Conservation (phyloP, 2,888 invertebrate species). For the Antheraea yamamai region DNA sequence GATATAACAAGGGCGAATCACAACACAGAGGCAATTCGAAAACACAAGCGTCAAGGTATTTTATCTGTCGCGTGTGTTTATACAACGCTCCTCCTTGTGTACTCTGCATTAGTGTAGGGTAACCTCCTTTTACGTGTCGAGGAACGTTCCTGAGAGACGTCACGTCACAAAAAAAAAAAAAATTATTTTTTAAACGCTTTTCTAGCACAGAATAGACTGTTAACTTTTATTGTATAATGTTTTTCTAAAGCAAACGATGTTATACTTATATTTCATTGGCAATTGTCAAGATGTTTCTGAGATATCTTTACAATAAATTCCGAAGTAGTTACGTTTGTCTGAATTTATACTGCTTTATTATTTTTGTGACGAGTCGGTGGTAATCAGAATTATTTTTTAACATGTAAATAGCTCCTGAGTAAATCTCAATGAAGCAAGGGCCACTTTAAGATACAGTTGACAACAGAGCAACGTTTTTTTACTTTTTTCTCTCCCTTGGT, state of each 20-base stretch:
- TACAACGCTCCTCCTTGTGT: slow-evolving; percentile 39
- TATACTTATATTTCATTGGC: not conserved
- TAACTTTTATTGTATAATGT: not conserved
- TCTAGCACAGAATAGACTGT: slow-evolving; percentile 28
- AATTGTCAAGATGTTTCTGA: not conserved
- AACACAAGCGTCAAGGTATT: slow-evolving; percentile 29
- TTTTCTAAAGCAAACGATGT: not conserved
- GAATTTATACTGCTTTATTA: no score
- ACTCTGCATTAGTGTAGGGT: slow-evolving; percentile 45
- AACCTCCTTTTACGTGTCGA: slow-evolving; percentile 31
- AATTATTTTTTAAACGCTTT: slow-evolving; percentile 31
- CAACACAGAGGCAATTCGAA: slow-evolving; percentile 7
- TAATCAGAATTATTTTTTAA: no score
- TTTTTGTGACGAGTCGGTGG: no score
- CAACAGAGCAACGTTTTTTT: no score
- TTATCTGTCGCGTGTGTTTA: slow-evolving; percentile 38
- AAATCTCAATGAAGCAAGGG: no score
- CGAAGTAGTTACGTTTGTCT: no score
- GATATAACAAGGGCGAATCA: not conserved
- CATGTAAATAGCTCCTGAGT: no score
- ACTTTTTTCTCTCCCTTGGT: no score
- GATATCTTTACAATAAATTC: no score
- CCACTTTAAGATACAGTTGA: no score
- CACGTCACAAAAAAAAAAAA: slow-evolving; percentile 34
- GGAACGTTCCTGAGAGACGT: slow-evolving; percentile 39